Percentiles rank a stretch among this genome's conserved stretches.
phyloP scores from a whole-genome alignment of 1,140 invertebrate genomes.

The Gerris buenoi region DNA sequence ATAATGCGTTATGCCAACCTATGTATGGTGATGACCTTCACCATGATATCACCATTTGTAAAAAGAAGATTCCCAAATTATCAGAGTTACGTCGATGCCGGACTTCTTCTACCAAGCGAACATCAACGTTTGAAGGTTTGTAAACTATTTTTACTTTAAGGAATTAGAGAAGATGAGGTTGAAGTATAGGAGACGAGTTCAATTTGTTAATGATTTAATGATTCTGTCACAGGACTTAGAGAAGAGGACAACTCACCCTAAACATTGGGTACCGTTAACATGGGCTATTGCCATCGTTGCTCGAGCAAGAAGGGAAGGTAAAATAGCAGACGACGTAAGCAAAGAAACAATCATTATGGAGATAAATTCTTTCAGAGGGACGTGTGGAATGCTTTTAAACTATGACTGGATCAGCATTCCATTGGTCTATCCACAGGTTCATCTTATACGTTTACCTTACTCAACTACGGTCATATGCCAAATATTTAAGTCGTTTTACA shows the following conservation, averaged over 20 bases:
- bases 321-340: conserved; percentile 41
- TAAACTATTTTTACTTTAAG: no score
- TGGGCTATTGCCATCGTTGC: conserved; percentile 40
- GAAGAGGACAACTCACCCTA: conserved; percentile 33
- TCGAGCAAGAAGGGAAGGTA: conserved; percentile 38
- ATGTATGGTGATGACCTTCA: conserved; percentile 27
- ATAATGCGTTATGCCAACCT: conserved; percentile 41
- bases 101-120: conserved; percentile 40
- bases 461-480: no score
- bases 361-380: conserved; percentile 31
- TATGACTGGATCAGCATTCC: conserved; percentile 45
- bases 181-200: no score
- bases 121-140: conserved; percentile 17
- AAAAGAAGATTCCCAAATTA: conserved; percentile 39
- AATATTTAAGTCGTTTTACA: no score
- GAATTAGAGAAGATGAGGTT: no score
- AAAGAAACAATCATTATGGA: conserved; percentile 36
- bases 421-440: conserved; percentile 41
- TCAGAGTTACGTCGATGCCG: conserved; percentile 36
- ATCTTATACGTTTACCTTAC: no score
- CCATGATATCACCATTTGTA: conserved; percentile 34
- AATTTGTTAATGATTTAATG: no score
- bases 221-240: conserved; percentile 25
- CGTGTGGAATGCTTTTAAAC: conserved; percentile 35
- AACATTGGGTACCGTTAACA: conserved; percentile 45